Evolutionary conservation across 2,797 vertebrate genomes (phyloP).

Genomic region (Pseudochirops cupreus): DNA sequence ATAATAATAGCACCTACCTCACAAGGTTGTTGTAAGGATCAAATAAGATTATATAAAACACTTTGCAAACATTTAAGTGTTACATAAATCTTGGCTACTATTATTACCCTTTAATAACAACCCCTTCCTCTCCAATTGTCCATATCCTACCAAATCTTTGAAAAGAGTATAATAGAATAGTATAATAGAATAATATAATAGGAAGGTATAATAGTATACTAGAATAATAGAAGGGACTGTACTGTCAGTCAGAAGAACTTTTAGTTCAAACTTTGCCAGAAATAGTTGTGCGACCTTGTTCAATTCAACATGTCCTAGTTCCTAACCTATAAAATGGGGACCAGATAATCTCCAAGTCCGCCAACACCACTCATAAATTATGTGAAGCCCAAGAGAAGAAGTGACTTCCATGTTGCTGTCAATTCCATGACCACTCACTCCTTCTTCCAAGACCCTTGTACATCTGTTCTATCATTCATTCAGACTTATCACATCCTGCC

Average conservation of each 20-base stretch:
- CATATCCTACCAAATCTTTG: background rate
- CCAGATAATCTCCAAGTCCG: background rate
- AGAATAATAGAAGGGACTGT: background rate
- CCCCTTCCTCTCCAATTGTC: background rate
- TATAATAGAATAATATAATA: too few relatives aligned
- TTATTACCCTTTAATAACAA: background rate
- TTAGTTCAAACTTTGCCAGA: background rate
- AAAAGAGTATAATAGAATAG: background rate
- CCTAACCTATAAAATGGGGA: background rate
- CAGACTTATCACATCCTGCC: background rate
- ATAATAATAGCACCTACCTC: background rate
- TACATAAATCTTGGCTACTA: background rate
- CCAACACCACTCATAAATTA: background rate
- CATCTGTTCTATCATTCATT: background rate
- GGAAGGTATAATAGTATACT: too few relatives aligned
- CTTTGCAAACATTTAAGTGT: background rate
- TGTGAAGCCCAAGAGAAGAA: background rate
- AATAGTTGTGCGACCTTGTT: background rate
- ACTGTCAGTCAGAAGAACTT: background rate
- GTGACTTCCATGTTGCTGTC: background rate
- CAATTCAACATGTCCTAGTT: background rate
- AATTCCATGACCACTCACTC: background rate
- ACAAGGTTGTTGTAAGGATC: background rate
- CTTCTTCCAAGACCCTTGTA: background rate
- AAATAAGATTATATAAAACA: background rate